Evolutionary conservation across 2,113 vertebrate genomes (phyloP).

Genomic region (Megaceryle maxima): DNA sequence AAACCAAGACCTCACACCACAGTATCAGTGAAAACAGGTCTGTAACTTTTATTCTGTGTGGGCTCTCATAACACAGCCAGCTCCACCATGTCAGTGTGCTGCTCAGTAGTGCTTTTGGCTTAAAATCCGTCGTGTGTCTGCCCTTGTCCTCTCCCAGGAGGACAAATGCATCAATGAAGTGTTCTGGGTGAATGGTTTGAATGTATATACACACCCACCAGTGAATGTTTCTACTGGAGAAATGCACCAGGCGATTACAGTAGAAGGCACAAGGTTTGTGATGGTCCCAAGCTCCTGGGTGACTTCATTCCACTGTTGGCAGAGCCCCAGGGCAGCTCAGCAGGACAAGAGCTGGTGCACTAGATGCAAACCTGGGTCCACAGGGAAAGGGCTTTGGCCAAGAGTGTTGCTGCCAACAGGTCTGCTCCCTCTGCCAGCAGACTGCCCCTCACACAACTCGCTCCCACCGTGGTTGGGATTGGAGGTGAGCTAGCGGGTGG

Average conservation of each 20-base stretch:
- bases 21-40: not conserved
- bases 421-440: not conserved
- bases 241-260: not conserved
- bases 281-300: not conserved
- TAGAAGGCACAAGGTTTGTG: not conserved
- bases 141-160: not conserved
- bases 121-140: not conserved
- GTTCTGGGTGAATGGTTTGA: not conserved
- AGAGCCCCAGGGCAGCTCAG: not conserved
- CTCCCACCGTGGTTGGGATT: rapidly evolving
- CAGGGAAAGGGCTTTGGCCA: not conserved
- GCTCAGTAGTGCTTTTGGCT: not conserved
- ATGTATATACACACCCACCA: not conserved
- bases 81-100: not conserved
- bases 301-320: not conserved
- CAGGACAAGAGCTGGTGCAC: not conserved
- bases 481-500: not conserved
- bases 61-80: not conserved
- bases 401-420: not conserved
- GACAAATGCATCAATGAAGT: not conserved
- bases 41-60: not conserved
- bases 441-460: not conserved
- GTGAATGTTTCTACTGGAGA: not conserved
- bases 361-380: not conserved
- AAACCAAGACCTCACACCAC: not conserved